Evolutionary conservation across 2,888 invertebrate species (phyloP).

Genomic region (Lydus trimaculatus): DNA sequence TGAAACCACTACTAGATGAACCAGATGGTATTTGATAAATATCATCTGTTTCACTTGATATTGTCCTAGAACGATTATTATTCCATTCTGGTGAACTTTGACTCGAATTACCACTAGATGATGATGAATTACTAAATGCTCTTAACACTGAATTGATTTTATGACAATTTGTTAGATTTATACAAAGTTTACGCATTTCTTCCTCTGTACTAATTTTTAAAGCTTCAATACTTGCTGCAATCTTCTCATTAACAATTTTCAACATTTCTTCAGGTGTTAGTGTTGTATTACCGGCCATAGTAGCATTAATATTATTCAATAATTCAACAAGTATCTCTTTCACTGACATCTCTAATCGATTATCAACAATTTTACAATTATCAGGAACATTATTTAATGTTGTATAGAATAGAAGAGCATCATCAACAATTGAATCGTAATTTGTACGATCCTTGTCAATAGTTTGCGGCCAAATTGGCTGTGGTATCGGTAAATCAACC

Average conservation of each 20-base stretch:
- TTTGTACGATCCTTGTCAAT: conserved; percentile 35
- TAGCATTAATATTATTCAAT: conserved; percentile 56
- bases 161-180: conserved; percentile 56
- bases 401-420: conserved; percentile 57
- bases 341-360: conserved; percentile 49
- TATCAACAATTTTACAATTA: conserved; percentile 31
- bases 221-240: conserved; percentile 52
- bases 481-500: conserved; percentile 58
- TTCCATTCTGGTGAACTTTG: conserved; percentile 49
- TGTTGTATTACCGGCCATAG: conserved; percentile 53
- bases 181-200: conserved; percentile 57
- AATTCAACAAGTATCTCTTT: conserved; percentile 58
- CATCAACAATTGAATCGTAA: conserved; percentile 58
- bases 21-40: conserved; percentile 55
- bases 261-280: conserved; percentile 57
- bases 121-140: conserved; percentile 55
- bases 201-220: conserved; percentile 56
- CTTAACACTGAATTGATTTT: conserved; percentile 56
- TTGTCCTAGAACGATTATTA: conserved; percentile 40
- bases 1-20: conserved; percentile 57
- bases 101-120: conserved; percentile 54
- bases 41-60: conserved; percentile 52
- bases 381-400: conserved; percentile 51
- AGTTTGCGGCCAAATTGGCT: conserved; percentile 59
- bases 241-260: conserved; percentile 55